Evolutionary conservation across 1,140 invertebrate genomes (phyloP).

Genomic region (Ridgeia piscesae): DNA sequence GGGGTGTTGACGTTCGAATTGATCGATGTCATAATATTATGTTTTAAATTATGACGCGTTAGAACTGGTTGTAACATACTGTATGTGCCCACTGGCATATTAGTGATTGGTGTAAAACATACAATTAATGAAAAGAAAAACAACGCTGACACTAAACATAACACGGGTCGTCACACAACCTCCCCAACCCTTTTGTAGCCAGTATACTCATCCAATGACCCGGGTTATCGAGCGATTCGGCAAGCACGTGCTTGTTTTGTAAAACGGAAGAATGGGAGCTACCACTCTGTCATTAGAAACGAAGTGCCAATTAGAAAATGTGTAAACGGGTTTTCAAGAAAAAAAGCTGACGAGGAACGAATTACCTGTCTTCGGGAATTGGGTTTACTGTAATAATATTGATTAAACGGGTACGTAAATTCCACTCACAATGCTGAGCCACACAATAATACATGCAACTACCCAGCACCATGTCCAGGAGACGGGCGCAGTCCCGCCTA

Average conservation of each 20-base stretch:
- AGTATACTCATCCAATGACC: not conserved
- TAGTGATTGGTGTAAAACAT: not conserved
- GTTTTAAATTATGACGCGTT: not conserved
- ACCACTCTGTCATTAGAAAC: too few relatives aligned
- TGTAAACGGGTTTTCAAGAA: too few relatives aligned
- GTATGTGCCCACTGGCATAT: not conserved
- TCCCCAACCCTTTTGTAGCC: slow-evolving; percentile 9
- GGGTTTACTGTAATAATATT: too few relatives aligned
- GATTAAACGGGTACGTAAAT: too few relatives aligned
- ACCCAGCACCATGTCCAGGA: too few relatives aligned
- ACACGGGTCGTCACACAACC: not conserved
- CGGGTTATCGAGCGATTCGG: not conserved
- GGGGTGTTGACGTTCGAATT: not conserved
- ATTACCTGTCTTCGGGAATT: too few relatives aligned
- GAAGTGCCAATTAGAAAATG: too few relatives aligned
- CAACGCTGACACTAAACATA: not conserved
- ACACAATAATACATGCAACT: too few relatives aligned
- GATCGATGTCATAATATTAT: not conserved
- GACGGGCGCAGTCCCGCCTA: too few relatives aligned
- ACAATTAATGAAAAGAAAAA: not conserved
- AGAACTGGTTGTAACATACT: not conserved
- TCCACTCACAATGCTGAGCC: too few relatives aligned
- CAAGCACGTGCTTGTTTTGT: not conserved
- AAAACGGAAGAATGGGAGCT: not conserved
- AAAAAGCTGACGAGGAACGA: too few relatives aligned